Percentiles rank a stretch among this genome's conserved stretches.
Conservation (phyloP, 1,140 invertebrate genomes). For the Papilio machaon region DNA sequence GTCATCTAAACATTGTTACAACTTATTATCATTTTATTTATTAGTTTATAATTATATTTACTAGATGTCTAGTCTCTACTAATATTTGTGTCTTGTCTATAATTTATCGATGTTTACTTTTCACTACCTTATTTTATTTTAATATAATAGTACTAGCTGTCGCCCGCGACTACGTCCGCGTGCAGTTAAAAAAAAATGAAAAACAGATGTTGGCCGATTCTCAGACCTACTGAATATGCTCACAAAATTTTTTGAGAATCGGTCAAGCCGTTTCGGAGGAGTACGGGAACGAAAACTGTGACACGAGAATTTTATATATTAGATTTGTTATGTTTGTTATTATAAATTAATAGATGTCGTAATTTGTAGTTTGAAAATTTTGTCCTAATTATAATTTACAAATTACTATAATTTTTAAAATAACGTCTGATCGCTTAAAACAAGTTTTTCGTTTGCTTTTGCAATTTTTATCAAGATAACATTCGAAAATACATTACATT, state of each 20-base stretch:
- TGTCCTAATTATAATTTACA: neutral
- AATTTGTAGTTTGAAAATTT: no score
- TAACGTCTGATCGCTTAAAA: neutral
- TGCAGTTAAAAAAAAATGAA: no score
- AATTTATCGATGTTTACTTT: no score
- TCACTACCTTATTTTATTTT: no score
- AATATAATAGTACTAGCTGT: no score
- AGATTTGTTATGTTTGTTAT: neutral
- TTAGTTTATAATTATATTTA: neutral
- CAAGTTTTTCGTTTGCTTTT: neutral
- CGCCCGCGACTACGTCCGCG: no score
- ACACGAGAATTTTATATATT: no score
- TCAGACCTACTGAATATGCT: no score
- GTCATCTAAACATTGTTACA: neutral
- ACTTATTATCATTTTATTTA: neutral
- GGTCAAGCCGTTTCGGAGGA: no score
- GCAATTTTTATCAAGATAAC: neutral
- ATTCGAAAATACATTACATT: neutral
- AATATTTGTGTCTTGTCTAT: neutral
- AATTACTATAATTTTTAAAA: neutral
- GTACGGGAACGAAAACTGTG: no score
- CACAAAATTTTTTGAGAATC: no score
- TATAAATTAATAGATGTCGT: neutral
- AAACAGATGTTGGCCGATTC: no score
- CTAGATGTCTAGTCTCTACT: neutral